Percentiles rank a stretch among this genome's conserved stretches.
phyloP scores from a whole-genome alignment of 2,113 vertebrate genomes.

The Hipposideros armiger region DNA sequence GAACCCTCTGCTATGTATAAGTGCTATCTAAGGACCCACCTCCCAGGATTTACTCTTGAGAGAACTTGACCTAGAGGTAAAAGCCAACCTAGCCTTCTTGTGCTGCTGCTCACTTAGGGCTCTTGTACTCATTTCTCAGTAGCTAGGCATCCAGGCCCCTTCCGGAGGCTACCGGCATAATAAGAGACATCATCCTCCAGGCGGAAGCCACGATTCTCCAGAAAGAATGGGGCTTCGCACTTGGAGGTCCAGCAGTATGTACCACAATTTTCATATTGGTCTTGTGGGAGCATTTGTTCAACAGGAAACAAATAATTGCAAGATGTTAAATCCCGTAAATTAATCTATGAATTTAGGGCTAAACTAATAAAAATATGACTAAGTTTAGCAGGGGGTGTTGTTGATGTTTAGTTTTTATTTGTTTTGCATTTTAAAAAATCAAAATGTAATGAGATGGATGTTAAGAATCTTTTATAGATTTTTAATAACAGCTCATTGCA shows the following conservation, averaged over 20 bases:
- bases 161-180: neutral
- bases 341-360: neutral
- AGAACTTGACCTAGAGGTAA: neutral
- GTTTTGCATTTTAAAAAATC: neutral
- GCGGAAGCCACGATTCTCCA: neutral
- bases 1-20: neutral
- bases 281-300: neutral
- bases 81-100: neutral
- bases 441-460: neutral
- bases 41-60: neutral
- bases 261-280: neutral
- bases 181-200: neutral
- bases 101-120: neutral
- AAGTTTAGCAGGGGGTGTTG: neutral
- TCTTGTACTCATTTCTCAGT: neutral
- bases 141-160: neutral
- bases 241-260: neutral
- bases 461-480: neutral
- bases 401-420: neutral
- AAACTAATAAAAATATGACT: slow-evolving; percentile 24
- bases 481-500: neutral
- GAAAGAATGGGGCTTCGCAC: slow-evolving; percentile 1
- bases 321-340: neutral
- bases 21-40: neutral
- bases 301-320: neutral